These are phyloP conservation scores for Camelus dromedarius DNA, from an alignment of 2,113 vertebrate species.

Conservation along the genomic window DNA sequence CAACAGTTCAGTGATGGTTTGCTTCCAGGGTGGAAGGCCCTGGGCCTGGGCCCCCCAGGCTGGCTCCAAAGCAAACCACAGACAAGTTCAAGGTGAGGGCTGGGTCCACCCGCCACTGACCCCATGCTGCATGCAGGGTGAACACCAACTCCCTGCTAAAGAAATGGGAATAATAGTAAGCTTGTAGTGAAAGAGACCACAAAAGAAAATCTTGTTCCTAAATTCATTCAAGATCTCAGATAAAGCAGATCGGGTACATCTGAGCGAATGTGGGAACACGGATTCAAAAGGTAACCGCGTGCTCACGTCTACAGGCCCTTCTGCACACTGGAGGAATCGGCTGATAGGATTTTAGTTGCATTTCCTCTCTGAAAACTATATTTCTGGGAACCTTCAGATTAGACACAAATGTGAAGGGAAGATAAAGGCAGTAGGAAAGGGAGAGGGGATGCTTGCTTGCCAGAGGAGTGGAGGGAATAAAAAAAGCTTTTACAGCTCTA, in stretches of 20 bases:
- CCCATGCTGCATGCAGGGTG: background rate
- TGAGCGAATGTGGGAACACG: background rate
- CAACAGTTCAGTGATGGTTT: constrained; percentile 60
- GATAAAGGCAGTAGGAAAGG: constrained; percentile 62
- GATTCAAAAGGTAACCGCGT: background rate
- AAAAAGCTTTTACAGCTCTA: constrained; percentile 68
- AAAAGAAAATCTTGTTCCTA: constrained; percentile 67
- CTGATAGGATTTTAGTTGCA: constrained; percentile 65
- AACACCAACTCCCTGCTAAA: constrained; percentile 39
- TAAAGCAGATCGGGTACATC: background rate
- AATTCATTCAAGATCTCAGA: constrained; percentile 46
- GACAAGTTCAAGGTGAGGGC: constrained; percentile 75
- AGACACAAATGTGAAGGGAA: constrained; percentile 48
- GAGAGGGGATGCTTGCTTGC: constrained; percentile 9
- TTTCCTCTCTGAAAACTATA: constrained; percentile 82
- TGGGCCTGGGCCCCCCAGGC: background rate
- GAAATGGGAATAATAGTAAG: background rate
- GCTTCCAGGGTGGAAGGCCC: background rate
- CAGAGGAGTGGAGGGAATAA: constrained; percentile 64
- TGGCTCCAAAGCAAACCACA: constrained; percentile 38
- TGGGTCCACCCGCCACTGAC: background rate
- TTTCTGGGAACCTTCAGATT: constrained; percentile 83
- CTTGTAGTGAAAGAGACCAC: constrained; percentile 53
- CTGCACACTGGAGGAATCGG: background rate
- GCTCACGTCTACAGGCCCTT: background rate